These are phyloP conservation scores for Steromphala cineraria DNA, from an alignment of 2,888 invertebrate genomes.

Conservation along the genomic window DNA sequence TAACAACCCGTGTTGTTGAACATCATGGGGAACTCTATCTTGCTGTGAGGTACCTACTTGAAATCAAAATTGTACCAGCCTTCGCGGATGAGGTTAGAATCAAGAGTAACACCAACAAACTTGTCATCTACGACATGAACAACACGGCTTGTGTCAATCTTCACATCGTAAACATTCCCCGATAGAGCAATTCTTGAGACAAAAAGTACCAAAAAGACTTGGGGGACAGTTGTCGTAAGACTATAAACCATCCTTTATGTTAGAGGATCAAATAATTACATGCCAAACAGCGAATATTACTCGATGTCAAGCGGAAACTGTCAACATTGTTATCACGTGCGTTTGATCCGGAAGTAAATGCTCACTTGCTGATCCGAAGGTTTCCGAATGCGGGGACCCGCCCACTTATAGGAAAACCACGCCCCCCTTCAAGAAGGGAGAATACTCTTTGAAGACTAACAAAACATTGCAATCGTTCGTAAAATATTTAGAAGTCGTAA, in stretches of 20 bases:
- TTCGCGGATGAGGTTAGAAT: slow-evolving; percentile 28
- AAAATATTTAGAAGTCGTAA: neutral
- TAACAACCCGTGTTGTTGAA: too few relatives aligned
- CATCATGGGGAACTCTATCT: too few relatives aligned
- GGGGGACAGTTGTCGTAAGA: too few relatives aligned
- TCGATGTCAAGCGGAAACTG: too few relatives aligned
- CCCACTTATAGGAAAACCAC: neutral
- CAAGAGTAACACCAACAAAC: slow-evolving; percentile 43
- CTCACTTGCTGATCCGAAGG: too few relatives aligned
- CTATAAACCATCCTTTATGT: too few relatives aligned
- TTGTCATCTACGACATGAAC: slow-evolving; percentile 25
- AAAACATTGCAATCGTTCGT: neutral
- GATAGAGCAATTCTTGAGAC: too few relatives aligned
- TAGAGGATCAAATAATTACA: too few relatives aligned
- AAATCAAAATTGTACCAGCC: slow-evolving; percentile 34
- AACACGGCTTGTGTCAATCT: neutral
- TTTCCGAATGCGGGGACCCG: too few relatives aligned
- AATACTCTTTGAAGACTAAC: neutral
- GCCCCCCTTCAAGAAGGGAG: neutral
- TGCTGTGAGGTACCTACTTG: slow-evolving; percentile 29
- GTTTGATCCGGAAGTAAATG: neutral
- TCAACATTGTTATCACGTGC: too few relatives aligned
- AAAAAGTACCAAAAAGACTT: too few relatives aligned
- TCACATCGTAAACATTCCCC: neutral
- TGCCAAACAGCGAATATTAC: too few relatives aligned